Evolutionary conservation across 2,113 vertebrate genomes (phyloP), one percentile per base, ranked within the genome.

Genomic region (Nibea albiflora): DNA sequence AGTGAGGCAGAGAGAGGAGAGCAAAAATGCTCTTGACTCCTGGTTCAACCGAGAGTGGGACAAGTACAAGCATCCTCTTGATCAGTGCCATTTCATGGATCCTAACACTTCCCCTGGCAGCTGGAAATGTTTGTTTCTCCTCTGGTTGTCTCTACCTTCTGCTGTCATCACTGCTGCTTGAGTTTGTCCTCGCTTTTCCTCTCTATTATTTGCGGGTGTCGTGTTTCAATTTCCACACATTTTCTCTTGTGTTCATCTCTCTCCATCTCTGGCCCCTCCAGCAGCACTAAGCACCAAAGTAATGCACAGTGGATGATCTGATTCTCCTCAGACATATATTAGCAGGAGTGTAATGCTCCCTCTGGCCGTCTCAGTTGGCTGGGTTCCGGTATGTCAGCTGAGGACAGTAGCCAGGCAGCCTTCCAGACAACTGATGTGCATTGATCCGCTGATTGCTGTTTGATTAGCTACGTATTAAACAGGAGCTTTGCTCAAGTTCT

Each of bases 341-440:
- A 75, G 76, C 61, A 50, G 52, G 22, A 74, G 71, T 68, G 3
- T 75, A 75, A 86, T 83, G 65, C 72, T 80, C 91, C 46, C 85
- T 63, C 53, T 56, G 54, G 62, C 78, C 11, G 10, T 62, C 80
- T 79, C 85, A 61, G 35, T 72, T 61, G 64, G 63, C 74, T 24
- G 46, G 2, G 44, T 85, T 90, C 73, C 76, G 15, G 86, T 75
- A 80, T 57, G 53, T 83, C 72, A 66, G 72, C 78, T 31, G 11
- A 84, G 81, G 68, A 80, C 72, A 73, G 62, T 53, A 75, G 46
- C 60, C 56, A 64, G 19, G 67, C 63, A 68, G 71, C 50, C 57
- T 85, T 69, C 67, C 66, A 66, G 67, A 66, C 63, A 80, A 61
- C 83, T 85, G 83, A 90, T 85, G 68, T 65, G 11, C 78, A 90